phyloP scores from a whole-genome alignment of 2,888 invertebrate species.

The Aethes cnicana region DNA sequence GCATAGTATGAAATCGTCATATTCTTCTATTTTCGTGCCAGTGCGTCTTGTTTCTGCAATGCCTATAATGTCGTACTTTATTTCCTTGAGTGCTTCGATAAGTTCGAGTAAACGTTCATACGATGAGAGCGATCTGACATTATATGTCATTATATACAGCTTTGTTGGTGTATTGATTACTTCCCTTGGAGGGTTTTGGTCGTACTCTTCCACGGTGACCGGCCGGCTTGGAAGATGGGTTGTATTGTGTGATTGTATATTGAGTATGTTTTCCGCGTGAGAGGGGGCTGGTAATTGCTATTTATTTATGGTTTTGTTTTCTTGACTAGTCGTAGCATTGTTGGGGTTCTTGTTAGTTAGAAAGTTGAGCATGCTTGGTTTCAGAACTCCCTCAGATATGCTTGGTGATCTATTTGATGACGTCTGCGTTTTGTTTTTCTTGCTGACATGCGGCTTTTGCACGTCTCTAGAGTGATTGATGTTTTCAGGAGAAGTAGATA shows the following conservation, averaged over 20 bases:
- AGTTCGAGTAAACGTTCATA: slow-evolving; percentile 20
- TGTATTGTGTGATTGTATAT: background rate
- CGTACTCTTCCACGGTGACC: slow-evolving; percentile 33
- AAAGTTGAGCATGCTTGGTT: slow-evolving; percentile 12
- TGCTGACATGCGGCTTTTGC: background rate
- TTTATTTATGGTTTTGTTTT: slow-evolving; percentile 16
- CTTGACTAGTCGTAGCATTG: background rate
- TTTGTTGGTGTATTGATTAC: background rate
- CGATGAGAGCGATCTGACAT: slow-evolving; percentile 30
- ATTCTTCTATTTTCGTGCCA: too few relatives aligned
- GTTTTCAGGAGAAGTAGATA: background rate
- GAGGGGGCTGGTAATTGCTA: slow-evolving; percentile 22
- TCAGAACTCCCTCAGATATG: background rate
- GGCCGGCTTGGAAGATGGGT: slow-evolving; percentile 32
- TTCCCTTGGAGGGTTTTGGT: slow-evolving; percentile 33
- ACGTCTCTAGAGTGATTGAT: too few relatives aligned
- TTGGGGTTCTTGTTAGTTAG: background rate
- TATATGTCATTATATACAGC: slow-evolving; percentile 29
- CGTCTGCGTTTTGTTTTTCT: slow-evolving; percentile 10
- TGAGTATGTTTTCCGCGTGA: background rate
- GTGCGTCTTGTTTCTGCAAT: too few relatives aligned
- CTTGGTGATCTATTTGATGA: background rate
- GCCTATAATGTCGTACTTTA: too few relatives aligned
- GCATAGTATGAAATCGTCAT: too few relatives aligned
- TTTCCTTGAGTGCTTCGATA: too few relatives aligned